Conservation (phyloP, 2,113 vertebrate species). For the Triplophysa rosa region DNA sequence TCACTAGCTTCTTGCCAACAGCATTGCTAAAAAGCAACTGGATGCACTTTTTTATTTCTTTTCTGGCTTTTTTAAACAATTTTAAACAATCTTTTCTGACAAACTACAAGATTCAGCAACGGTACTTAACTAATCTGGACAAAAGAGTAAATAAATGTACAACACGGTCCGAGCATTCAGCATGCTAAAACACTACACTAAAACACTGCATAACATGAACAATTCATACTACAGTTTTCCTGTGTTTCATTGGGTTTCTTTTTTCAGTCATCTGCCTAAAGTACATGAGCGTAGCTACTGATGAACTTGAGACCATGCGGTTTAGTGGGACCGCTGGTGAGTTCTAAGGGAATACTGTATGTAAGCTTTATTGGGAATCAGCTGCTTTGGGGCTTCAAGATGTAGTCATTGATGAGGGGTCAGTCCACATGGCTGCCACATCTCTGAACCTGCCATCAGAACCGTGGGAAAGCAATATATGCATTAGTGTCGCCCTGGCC, state of each 20-base stretch:
- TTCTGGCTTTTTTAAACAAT: conserved; percentile 49
- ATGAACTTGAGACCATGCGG: conserved; percentile 49
- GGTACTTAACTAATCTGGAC: conserved; percentile 51
- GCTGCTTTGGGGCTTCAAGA: conserved; percentile 72
- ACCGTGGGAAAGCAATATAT: conserved; percentile 70
- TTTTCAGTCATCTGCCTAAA: conserved; percentile 44
- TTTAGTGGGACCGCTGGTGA: conserved; percentile 46
- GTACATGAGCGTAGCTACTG: conserved; percentile 45
- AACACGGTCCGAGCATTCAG: conserved; percentile 57
- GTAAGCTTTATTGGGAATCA: conserved; percentile 48
- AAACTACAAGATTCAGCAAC: conserved; percentile 57
- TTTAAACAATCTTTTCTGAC: conserved; percentile 59
- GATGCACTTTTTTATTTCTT: conserved; percentile 34
- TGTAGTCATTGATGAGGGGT: conserved; percentile 75
- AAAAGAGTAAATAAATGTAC: conserved; percentile 53
- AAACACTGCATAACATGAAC: conserved; percentile 57
- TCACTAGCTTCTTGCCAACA: conserved; percentile 59
- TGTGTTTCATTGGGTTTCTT: conserved; percentile 20
- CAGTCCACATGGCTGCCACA: conserved; percentile 78
- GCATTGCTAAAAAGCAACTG: conserved; percentile 57
- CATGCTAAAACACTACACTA: conserved; percentile 64
- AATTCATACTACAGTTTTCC: conserved; percentile 49
- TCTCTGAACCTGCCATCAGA: conserved; percentile 76
- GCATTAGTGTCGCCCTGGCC: conserved; percentile 61
- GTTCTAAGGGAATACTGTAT: conserved; percentile 49